Evolutionary conservation across 2,797 vertebrate species (phyloP).

Genomic region (Tenualosa thibaudeaui): DNA sequence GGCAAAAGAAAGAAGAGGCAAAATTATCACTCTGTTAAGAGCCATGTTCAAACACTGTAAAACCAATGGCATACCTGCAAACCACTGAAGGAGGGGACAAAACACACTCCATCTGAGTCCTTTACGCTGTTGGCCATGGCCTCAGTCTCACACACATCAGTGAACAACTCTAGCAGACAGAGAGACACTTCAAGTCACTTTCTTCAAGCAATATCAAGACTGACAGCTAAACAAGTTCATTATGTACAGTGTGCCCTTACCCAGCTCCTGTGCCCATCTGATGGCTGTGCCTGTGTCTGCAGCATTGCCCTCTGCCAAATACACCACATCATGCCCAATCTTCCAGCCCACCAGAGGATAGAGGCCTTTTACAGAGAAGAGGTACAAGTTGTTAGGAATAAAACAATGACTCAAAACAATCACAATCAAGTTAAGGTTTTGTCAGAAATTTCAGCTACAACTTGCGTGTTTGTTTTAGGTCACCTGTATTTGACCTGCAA

Average conservation of each 20-base stretch:
- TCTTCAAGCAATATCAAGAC: background rate
- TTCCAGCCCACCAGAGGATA: conserved; percentile 97
- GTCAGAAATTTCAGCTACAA: too few species aligned
- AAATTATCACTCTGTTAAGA: background rate
- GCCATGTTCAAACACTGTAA: background rate
- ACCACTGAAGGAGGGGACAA: conserved; percentile 91
- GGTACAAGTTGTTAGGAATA: background rate
- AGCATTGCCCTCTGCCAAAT: conserved; percentile 88
- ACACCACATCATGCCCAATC: conserved; percentile 89
- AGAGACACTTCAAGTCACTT: background rate
- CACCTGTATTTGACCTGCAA: too few species aligned
- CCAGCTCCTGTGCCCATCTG: conserved; percentile 88
- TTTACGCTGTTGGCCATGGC: conserved; percentile 83
- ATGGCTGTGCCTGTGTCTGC: conserved; percentile 88
- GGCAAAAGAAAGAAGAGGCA: conserved; percentile 41
- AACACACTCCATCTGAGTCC: conserved; percentile 91
- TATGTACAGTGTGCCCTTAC: conserved; percentile 70
- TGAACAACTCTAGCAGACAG: conserved; percentile 82
- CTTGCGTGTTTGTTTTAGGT: too few species aligned
- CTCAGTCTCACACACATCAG: conserved; percentile 82
- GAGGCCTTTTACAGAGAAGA: conserved; percentile 73
- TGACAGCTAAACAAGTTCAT: background rate
- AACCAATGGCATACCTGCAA: conserved; percentile 81
- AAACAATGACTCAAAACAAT: background rate
- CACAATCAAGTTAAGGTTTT: too few species aligned